Evolutionary conservation across 2,888 invertebrate genomes (phyloP), one percentile per base, ranked within the genome.

Genomic region (Agriopis aurantiaria): DNA sequence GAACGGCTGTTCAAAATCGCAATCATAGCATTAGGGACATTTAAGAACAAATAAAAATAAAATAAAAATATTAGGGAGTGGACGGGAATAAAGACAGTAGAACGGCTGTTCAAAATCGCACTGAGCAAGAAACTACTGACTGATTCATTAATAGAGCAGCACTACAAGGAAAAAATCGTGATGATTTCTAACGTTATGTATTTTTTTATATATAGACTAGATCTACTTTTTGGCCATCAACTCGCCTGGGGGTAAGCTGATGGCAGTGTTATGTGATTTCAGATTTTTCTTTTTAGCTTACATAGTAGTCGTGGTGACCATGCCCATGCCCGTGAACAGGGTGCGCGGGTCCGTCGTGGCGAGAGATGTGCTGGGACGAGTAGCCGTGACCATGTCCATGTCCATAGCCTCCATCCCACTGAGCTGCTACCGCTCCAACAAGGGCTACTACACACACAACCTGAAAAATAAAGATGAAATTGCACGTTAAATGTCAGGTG

Each of bases 321-420:
- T 77, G 71, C 40, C 73, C 73, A 46, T 72, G 64, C 14, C 41
- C 71, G 58, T 60, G 73, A 59, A 75, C 78, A 41, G 71, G 71
- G 33, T 79, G 80, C 14, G 68, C 85, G 73, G 69, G 85, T 72
- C 77, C 85, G 75, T 61, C 68, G 82, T 85, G 55, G 72, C 84
- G 68, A 69, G 81, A 71, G 83, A 85, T 79, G 75, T 80, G 80
- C 63, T 84, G 83, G 7, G 83, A 82, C 1, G 83, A 83, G 69
- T 76, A 80, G 9, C 74, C 79, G 86, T 86, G 63, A 83, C 81
- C 64, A 51, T 75, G 68, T 0, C 71, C 75, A 41, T 90, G 93
- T 41, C 58, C 74, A 9, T 65, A 57, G 11, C 84, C 57, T 84
- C 87, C 76, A 84, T 87, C 62, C 62, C 62, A 77, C 40, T 75